Evolutionary conservation across 2,113 vertebrate genomes (phyloP), one percentile per base, ranked within the genome.

Genomic region (Lepidothrix coronata): DNA sequence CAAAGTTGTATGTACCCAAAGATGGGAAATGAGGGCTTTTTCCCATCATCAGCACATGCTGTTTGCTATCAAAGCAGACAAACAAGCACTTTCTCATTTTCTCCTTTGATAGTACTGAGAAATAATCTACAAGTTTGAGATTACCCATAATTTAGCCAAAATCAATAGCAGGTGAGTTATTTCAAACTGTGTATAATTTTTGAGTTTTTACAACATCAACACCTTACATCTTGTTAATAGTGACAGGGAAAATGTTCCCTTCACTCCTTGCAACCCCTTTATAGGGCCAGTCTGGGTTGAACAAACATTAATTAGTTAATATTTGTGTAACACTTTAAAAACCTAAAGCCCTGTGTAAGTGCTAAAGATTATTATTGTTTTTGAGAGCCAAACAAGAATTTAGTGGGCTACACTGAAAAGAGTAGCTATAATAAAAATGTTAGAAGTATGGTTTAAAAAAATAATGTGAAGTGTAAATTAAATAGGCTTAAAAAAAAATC

Each of bases 171-270:
- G 87, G 72, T 95, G 87, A 51, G 51, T 93, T 97, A 88, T 97
- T 97, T 96, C 93, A 97, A 95, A 81, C 68, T 82, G 66, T 88
- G 88, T 28, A 92, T 95, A 74, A 84, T 91, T 96, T 97, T 76
- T 95, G 89, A 96, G 91, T 95, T 97, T 96, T 84, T 88, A 95
- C 88, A 96, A 94, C 61, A 96, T 97, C 96, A 97, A 89, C 93
- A 96, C 76, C 75, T 97, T 93, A 85, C 91, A 93, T 97, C 88
- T 90, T 92, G 91, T 95, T 95, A 89, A 75, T 51, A 92, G 39
- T 70, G 87, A 91, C 85, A 81, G 87, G 51, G 24, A 85, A 93
- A 95, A 81, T 0, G 11, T 80, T 94, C 35, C 14, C 66, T 85
- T 95, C 63, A 79, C 68, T 94, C 68, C 89, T 83, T 95, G 59